Evolutionary conservation across 2,888 invertebrate genomes (phyloP).

Genomic region (Synanthedon vespiformis): DNA sequence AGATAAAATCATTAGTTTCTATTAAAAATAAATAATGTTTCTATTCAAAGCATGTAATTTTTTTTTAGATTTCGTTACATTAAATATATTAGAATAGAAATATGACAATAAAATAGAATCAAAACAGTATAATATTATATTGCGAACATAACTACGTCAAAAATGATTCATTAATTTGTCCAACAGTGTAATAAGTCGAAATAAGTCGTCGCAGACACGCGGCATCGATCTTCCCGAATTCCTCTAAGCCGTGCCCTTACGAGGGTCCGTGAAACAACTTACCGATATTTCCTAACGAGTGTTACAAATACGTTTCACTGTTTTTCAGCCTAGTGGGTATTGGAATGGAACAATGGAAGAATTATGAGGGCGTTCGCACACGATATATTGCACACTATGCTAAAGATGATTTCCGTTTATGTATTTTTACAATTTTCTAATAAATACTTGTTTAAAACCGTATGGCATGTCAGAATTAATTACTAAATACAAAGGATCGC

Average conservation of each 20-base stretch:
- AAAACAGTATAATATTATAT: no score
- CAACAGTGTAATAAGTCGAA: conserved; percentile 23
- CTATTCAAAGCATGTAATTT: no score
- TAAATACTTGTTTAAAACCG: no score
- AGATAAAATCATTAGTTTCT: no score
- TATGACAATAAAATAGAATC: no score
- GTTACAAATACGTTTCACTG: conserved; percentile 29
- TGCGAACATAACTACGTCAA: background rate
- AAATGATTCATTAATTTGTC: conserved; percentile 12
- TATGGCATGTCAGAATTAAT: no score
- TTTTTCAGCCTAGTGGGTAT: conserved; percentile 29
- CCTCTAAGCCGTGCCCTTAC: conserved; percentile 37
- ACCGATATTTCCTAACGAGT: conserved; percentile 38
- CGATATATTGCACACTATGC: background rate
- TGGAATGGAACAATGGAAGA: conserved; percentile 16
- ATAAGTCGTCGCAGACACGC: conserved; percentile 23
- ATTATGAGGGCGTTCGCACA: conserved; percentile 11
- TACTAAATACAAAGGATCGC: no score
- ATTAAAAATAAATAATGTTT: no score
- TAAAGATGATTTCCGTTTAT: no score
- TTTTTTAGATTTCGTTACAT: no score
- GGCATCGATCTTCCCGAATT: conserved; percentile 41
- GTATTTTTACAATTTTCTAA: no score
- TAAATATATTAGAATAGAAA: no score
- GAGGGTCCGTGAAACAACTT: conserved; percentile 41